phyloP scores from a whole-genome alignment of 1,140 invertebrate genomes.

The Octopus sinensis region DNA sequence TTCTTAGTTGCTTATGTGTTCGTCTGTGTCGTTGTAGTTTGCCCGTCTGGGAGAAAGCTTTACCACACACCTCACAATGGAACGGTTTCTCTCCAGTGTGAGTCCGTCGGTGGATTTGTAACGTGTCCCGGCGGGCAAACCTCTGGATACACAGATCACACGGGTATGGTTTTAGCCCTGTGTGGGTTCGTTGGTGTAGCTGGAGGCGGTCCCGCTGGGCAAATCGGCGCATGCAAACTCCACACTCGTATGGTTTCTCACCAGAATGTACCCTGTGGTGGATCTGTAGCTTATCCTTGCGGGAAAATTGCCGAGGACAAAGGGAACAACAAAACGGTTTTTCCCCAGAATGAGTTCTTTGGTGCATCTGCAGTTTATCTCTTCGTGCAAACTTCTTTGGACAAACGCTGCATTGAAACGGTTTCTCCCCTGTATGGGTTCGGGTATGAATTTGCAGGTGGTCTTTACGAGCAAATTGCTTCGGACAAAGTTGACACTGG shows the following conservation, averaged over 20 bases:
- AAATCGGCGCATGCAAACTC: slow-evolving; percentile 9
- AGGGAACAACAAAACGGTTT: slow-evolving; percentile 26
- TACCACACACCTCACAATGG: slow-evolving; percentile 49
- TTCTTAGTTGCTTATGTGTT: slow-evolving; percentile 63
- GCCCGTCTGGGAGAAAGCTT: slow-evolving; percentile 86
- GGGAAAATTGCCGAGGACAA: slow-evolving; percentile 24
- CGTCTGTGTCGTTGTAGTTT: slow-evolving; percentile 87
- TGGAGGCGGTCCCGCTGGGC: slow-evolving; percentile 25
- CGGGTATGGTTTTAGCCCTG: slow-evolving; percentile 48
- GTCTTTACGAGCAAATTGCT: slow-evolving; percentile 20
- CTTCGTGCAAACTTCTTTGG: slow-evolving; percentile 41
- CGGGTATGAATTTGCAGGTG: slow-evolving; percentile 25
- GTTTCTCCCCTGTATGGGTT: slow-evolving; percentile 38
- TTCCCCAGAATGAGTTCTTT: slow-evolving; percentile 24
- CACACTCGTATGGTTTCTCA: slow-evolving; percentile 19
- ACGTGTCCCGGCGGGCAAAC: slow-evolving; percentile 55
- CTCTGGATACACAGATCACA: slow-evolving; percentile 54
- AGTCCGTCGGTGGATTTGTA: slow-evolving; percentile 74
- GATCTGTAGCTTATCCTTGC: slow-evolving; percentile 19
- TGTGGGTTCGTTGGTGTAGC: slow-evolving; percentile 51
- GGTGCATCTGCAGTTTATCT: slow-evolving; percentile 26
- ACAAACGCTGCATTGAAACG: slow-evolving; percentile 34
- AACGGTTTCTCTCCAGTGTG: slow-evolving; percentile 58
- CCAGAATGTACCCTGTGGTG: slow-evolving; percentile 19
- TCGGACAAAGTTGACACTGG: slow-evolving; percentile 26